Conservation (phyloP, 23 tunicate species). For the Styela plicata region DNA sequence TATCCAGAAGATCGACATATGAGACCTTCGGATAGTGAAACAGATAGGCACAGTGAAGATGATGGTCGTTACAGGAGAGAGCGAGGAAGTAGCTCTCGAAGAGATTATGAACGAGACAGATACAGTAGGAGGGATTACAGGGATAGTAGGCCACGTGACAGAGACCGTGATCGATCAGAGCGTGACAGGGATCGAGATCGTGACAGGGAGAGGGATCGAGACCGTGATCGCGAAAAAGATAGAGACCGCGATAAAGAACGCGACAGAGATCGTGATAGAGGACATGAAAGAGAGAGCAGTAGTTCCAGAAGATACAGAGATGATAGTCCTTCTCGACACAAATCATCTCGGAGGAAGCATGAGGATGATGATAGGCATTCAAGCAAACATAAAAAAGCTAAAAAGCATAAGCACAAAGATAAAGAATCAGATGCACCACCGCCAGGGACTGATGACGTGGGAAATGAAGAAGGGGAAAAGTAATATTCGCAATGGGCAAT, state of each 20-base stretch:
- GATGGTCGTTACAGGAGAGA: slow-evolving; percentile 42
- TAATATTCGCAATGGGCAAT: too few species aligned
- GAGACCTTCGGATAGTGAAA: slow-evolving; percentile 26
- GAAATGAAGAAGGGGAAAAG: slow-evolving; percentile 15
- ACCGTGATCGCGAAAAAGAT: slow-evolving; percentile 27
- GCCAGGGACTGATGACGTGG: background rate
- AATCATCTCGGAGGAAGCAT: slow-evolving; percentile 56
- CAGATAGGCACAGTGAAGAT: slow-evolving; percentile 41
- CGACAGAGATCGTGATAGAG: slow-evolving; percentile 43
- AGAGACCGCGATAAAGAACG: slow-evolving; percentile 49
- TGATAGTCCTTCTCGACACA: slow-evolving; percentile 69
- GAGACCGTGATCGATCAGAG: slow-evolving; percentile 28
- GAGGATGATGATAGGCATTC: slow-evolving; percentile 71
- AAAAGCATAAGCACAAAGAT: slow-evolving; percentile 75
- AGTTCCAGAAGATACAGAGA: slow-evolving; percentile 55
- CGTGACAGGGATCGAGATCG: slow-evolving; percentile 59
- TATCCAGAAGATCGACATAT: slow-evolving; percentile 11
- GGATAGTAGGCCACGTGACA: slow-evolving; percentile 37
- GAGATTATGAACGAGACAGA: slow-evolving; percentile 69
- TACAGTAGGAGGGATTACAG: slow-evolving; percentile 56
- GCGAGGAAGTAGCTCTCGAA: slow-evolving; percentile 36
- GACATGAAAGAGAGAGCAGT: slow-evolving; percentile 40
- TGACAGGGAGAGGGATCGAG: slow-evolving; percentile 64
- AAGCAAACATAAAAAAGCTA: slow-evolving; percentile 75
- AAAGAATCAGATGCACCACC: slow-evolving; percentile 34